Evolutionary conservation across 2,888 invertebrate species (phyloP).

Genomic region (Chalcosyrphus nemorum): DNA sequence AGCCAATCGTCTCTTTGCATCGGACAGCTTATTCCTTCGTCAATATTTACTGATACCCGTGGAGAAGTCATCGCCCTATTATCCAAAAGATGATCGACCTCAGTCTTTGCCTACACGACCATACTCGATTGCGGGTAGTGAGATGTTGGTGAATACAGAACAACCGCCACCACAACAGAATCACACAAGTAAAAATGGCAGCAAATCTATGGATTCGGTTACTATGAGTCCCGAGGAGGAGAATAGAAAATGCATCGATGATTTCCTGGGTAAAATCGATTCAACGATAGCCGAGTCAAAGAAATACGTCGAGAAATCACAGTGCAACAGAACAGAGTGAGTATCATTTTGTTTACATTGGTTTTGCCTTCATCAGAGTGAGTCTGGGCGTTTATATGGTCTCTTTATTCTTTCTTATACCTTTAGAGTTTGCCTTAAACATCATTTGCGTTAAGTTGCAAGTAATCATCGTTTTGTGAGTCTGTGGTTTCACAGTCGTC

Average conservation of each 20-base stretch:
- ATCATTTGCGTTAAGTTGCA: no score
- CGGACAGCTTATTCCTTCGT: constrained; percentile 95
- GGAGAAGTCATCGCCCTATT: constrained; percentile 85
- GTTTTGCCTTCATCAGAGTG: not conserved
- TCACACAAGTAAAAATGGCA: constrained; percentile 78
- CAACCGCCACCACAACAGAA: constrained; percentile 76
- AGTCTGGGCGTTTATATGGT: no score
- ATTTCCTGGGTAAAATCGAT: constrained; percentile 92
- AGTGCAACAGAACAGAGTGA: constrained; percentile 91
- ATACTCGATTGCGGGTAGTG: constrained; percentile 84
- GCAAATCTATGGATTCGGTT: constrained; percentile 83
- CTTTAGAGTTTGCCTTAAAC: no score
- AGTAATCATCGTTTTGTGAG: no score
- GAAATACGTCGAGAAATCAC: constrained; percentile 90
- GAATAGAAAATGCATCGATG: constrained; percentile 89
- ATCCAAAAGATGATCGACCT: constrained; percentile 83
- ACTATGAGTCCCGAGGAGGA: constrained; percentile 87
- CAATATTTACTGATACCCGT: constrained; percentile 94
- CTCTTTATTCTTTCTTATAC: no score
- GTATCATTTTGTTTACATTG: constrained; percentile 79
- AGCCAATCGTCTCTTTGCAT: constrained; percentile 94
- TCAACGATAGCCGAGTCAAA: constrained; percentile 92
- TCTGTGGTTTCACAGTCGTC: no score
- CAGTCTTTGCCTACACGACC: constrained; percentile 83
- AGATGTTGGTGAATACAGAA: constrained; percentile 76